Base-by-base conservation (phyloP, 1,140 invertebrate genomes). In the Bombus superbus region DNA sequence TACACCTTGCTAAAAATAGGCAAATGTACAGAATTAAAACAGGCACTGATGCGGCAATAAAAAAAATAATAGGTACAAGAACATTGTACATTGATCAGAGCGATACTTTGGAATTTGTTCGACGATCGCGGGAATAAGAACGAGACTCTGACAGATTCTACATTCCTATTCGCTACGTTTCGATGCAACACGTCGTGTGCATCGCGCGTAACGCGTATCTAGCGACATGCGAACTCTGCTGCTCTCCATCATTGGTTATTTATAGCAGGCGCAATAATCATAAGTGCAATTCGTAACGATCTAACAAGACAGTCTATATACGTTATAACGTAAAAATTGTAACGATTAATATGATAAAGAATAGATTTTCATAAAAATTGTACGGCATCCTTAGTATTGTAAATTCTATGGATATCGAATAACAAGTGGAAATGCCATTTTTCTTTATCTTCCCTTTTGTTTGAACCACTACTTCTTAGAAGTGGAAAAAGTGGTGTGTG, bases 401-500 rank as follows among this genome's bases (percentile, higher is more conserved):
- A 1, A 1, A 75, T 68, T 68, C 75, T 44, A 42, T 11, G 25
- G 22, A 35, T 3, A 59, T 44, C 62, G n/a, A 78, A 84, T 18
- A 28, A 22, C 38, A 44, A 22, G 53, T 84, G 75, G 74, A n/a
- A 1, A 18, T 32, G 69, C 57, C 72, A 66, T 44, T 4, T n/a
- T 81, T n/a, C n/a, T 87, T 85, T 28, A 40, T 88, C 42, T 89
- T 22, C 87, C 88, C 57, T 28, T 28, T 11, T 86, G 88, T 69
- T 22, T 35, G 53, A 85, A 88, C 71, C 76, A 74, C 83, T 44
- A 6, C 64, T 40, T 22, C 66, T 40, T 71, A 4, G 40, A 9
- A 53, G 5, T n/a, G 57, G 73, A 81, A 82, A 47, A 4, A 40
- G 47, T n/a, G 38, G 47, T 74, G 77, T 18, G 47, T 42, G 3